Evolutionary conservation across 2,113 vertebrate genomes (phyloP).

Genomic region (Pogona vitticeps): DNA sequence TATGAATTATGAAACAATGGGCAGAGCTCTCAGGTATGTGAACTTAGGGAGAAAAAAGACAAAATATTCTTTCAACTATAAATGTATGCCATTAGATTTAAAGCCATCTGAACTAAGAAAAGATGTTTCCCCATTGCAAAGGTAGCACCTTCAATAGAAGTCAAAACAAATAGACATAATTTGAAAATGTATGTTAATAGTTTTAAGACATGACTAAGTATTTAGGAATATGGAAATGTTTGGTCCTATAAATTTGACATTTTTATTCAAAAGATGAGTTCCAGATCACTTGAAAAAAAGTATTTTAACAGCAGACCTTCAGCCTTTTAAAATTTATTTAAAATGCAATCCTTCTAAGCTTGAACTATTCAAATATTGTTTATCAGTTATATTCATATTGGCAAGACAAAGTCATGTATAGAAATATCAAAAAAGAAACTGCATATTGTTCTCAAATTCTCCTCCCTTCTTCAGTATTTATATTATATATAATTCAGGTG

Average conservation of each 20-base stretch:
- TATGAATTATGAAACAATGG: conserved; percentile 99
- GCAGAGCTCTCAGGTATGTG: conserved; percentile 92
- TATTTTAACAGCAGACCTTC: not conserved
- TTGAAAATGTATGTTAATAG: not conserved
- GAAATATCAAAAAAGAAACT: no score
- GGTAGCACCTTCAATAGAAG: not conserved
- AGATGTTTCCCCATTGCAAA: not conserved
- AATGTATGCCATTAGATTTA: no score
- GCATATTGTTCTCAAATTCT: no score
- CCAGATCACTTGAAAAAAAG: not conserved
- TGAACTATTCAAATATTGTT: no score
- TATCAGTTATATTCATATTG: no score
- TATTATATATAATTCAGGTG: not conserved
- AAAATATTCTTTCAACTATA: not conserved
- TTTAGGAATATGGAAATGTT: not conserved
- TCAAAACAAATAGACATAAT: not conserved
- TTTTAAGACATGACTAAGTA: not conserved
- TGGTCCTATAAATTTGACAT: not conserved
- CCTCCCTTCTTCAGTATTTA: not conserved
- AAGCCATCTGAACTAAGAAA: not conserved
- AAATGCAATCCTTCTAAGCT: no score
- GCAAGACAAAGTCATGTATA: no score
- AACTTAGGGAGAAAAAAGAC: not conserved
- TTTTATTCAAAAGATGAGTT: not conserved
- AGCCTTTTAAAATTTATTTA: not conserved